Evolutionary conservation across 2,888 invertebrate species (phyloP), one percentile per base, ranked within the genome.

Genomic region (Hyposoter didymator): DNA sequence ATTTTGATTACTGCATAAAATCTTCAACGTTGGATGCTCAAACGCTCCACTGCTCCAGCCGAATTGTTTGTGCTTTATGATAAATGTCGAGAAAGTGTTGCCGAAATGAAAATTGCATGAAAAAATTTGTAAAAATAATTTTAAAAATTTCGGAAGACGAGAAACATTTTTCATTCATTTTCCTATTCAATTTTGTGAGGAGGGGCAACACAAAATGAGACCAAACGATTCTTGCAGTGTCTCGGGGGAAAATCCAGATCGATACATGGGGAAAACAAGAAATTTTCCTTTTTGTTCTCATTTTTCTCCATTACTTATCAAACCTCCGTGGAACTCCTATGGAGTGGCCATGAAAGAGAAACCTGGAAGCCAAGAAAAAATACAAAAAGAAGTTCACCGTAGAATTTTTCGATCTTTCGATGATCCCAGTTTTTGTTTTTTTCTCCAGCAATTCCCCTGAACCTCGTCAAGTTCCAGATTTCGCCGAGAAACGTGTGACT

Each of bases 401-500:
- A 43, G 22, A 14, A 22, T 43, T 52, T 43, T 22, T 72, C n/a
- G 22, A 55, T 10, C 22, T 0, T 10, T 12, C 10, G 17, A 22
- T 32, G 10, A 10, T n/a, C 7, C 2, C 35, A n/a, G 49, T 39
- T 62, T 22, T 47, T 47, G 49, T 22, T 62, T 49, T 49, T 79
- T 49, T 6, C 35, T 49, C 47, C 4, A 19, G 8, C 64, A 19
- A 32, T 62, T 62, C 49, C 0, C 22, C 39, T 8, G 14, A 62
- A 39, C 39, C 47, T 49, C 62, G 22, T 39, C 62, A 22, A 49
- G 59, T 47, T 14, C 47, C 55, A 55, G 84, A 84, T 82, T 86
- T 84, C 55, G 66, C 80, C 80, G 70, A 10, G 66, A 73, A 59
- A 78, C 73, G 84, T 70, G 82, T 82, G 85, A 83, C 87, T 83